Base-by-base conservation (phyloP, 2,888 invertebrate genomes). In the Drosophila anomelani region DNA sequence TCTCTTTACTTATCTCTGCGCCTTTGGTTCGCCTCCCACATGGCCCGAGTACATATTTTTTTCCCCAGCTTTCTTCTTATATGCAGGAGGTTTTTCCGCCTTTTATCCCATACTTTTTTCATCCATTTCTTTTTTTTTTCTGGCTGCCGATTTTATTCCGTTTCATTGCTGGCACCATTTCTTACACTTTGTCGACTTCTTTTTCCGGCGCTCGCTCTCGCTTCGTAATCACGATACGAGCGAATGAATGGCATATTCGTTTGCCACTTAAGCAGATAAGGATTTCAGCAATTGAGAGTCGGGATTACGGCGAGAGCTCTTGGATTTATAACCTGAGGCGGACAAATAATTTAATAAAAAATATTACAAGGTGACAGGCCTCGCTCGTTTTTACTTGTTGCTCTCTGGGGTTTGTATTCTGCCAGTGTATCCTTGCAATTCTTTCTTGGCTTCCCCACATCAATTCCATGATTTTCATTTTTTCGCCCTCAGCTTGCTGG, bases 1-100 rank as follows among this genome's bases (percentile, higher is more conserved):
- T 80, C 88, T 84, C 57, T 86, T 90, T 83, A 90, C 83, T 83
- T 89, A 89, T 89, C 78, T 83, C 60, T 70, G 71, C 66, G 60
- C 70, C 49, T 64, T 53, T 62, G 56, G 55, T 64, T 66, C 75
- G 53, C 60, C 61, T n/a, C 72, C 70, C 41, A 69, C 68, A 54
- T 67, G 38, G 69, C 46, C 46, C 17, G 51, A 53, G 3, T 15
- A 12, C 1, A 9, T 56, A 77, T 74, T 71, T 77, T 73, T 56
- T 79, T 74, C 71, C 76, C 72, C 73, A 66, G 75, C 79, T 75
- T 66, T 76, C 70, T 60, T 56, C 71, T 15, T 62, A 55, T 46
- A 61, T 49, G 64, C 64, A 64, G 64, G 32, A 36, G 41, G 56
- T 47, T 64, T 56, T 57, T 55, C 44, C 63, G 63, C 49, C 53